Evolutionary conservation across 2,888 invertebrate genomes (phyloP), one percentile per base, ranked within the genome.

Genomic region (Corythucha ciliata): DNA sequence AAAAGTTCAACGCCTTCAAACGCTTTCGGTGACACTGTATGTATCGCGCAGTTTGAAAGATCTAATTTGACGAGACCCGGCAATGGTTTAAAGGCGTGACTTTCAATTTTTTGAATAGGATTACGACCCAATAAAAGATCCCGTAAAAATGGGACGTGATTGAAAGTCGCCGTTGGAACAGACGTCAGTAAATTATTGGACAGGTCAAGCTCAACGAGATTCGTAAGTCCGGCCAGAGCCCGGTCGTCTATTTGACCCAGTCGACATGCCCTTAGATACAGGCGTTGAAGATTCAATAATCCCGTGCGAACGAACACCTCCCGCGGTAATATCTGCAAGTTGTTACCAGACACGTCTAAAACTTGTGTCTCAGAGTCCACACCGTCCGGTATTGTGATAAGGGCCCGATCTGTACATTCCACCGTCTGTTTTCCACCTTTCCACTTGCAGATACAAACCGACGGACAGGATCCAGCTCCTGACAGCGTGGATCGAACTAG

Each of bases 381-480:
- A 64, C 81, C 81, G 63, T 84, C 82, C 40, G 92, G 92, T 60
- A 92, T 82, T 50, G 82, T 80, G 64, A 85, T 86, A 59, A 92
- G 76, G 54, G 80, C 80, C 54, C 83, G 80, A 68, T 87, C 82
- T 65, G 81, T 80, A 70, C 92, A 92, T 71, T 90, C 89, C 55
- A 90, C 91, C 45, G 90, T 88, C 68, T 88, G 86, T 69, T 92
- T 92, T 61, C 91, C 91, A 63, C 84, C 82, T 71, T 90, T 90
- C 92, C 92, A 92, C 70, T 90, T 91, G 72, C 92, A 92, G 63
- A 78, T 77, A 71, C 92, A 92, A 61, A 80, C 80, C 36, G 76
- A 75, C 53, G 86, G 86, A 63, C 84, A 84, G 59, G 57, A 52
- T 33, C 51, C 58, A 7, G 51, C 52, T 6, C 53, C 41, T 12